phyloP scores from a whole-genome alignment of 2,797 vertebrate species.

The Chanos chanos region DNA sequence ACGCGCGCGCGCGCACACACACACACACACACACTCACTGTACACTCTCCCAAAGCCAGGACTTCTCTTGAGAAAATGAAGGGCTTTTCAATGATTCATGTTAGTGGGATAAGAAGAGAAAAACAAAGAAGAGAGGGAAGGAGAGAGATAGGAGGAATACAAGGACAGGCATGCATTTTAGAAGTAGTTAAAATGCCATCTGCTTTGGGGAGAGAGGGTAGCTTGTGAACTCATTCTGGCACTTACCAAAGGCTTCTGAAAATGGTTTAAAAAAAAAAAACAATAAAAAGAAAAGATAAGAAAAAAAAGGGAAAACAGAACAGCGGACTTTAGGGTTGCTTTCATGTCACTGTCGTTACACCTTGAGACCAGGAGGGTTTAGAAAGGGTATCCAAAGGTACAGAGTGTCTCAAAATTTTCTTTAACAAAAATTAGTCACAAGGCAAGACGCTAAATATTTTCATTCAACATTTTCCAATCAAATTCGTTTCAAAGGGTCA shows the following conservation, averaged over 20 bases:
- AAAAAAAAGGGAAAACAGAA: conserved; percentile 67
- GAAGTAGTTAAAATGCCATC: conserved; percentile 81
- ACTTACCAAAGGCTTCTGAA: conserved; percentile 99
- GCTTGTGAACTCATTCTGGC: conserved; percentile 68
- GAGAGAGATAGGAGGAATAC: background rate
- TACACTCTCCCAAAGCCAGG: conserved; percentile 2
- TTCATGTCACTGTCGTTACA: conserved; percentile 19
- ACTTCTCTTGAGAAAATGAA: conserved; percentile 5
- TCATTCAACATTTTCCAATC: background rate
- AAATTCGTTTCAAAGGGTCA: background rate
- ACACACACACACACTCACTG: background rate
- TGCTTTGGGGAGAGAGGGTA: conserved; percentile 78
- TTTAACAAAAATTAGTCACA: background rate
- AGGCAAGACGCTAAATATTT: background rate
- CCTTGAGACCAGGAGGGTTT: conserved; percentile 6
- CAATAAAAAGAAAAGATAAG: conserved; percentile 64
- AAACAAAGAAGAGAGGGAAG: conserved; percentile 29
- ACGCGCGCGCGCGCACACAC: conserved; percentile 4
- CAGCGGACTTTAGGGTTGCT: conserved; percentile 61
- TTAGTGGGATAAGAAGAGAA: conserved; percentile 60
- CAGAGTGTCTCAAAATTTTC: no score
- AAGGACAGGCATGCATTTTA: conserved; percentile 81
- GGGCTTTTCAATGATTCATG: conserved; percentile 28
- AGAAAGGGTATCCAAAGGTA: conserved; percentile 6
- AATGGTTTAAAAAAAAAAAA: conserved; percentile 74